Evolutionary conservation across 1,140 invertebrate species (phyloP).

Genomic region (Drosophila pruinosa): DNA sequence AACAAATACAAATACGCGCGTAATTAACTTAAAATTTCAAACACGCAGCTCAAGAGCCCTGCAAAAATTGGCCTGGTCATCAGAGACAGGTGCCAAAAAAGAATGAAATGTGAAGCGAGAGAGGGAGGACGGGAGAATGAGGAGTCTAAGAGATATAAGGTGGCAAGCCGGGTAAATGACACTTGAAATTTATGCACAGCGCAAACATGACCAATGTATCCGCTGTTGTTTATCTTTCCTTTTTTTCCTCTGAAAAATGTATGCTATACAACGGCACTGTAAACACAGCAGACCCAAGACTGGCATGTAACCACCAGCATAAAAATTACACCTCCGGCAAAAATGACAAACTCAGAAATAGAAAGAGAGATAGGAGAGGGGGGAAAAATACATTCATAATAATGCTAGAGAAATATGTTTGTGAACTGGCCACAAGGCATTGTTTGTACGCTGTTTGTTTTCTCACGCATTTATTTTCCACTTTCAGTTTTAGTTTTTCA

Average conservation of each 20-base stretch:
- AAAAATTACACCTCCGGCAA: conserved; percentile 62
- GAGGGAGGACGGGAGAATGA: conserved; percentile 3
- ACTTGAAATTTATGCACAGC: conserved; percentile 80
- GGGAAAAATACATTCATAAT: not conserved
- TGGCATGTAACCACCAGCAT: conserved; percentile 66
- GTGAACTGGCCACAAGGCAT: conserved; percentile 48
- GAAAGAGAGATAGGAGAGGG: not conserved
- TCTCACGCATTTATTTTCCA: conserved; percentile 80
- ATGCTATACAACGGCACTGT: conserved; percentile 64
- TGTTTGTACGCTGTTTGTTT: conserved; percentile 55
- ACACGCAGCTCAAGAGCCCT: conserved; percentile 52
- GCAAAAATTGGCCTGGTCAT: conserved; percentile 73
- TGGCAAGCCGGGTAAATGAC: conserved; percentile 75
- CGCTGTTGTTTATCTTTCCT: conserved; percentile 36
- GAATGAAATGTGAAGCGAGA: conserved; percentile 14
- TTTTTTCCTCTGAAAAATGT: conserved; percentile 43
- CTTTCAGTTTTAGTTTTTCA: conserved; percentile 63
- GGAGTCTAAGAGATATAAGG: conserved; percentile 38
- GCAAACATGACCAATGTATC: conserved; percentile 60
- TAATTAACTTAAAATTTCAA: conserved; percentile 77
- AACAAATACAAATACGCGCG: conserved; percentile 40
- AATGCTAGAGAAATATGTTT: conserved; percentile 27
- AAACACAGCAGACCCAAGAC: conserved; percentile 13
- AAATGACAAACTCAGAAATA: conserved; percentile 25
- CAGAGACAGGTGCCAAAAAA: conserved; percentile 62